These are phyloP conservation scores for Cantharis rufa DNA, from an alignment of 2,888 invertebrate genomes.

Conservation along the genomic window DNA sequence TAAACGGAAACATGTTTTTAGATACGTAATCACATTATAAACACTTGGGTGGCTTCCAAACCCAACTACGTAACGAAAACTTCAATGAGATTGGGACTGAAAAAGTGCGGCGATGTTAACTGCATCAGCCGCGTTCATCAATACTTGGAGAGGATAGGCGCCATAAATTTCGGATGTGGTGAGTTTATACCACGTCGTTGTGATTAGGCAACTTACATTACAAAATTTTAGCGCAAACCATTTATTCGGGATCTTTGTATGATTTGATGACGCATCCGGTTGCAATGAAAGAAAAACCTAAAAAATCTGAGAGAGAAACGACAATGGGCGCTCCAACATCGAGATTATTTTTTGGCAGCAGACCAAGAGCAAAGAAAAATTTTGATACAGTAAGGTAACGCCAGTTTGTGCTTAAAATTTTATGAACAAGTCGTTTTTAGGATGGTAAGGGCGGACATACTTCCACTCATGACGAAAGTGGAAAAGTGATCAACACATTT, in stretches of 20 bases:
- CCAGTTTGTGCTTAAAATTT: not conserved
- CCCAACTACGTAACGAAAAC: constrained; percentile 65
- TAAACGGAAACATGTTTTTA: no score
- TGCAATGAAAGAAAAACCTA: not conserved
- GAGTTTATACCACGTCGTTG: constrained; percentile 37
- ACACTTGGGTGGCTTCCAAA: constrained; percentile 59
- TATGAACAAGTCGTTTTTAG: constrained; percentile 42
- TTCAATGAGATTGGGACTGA: constrained; percentile 60
- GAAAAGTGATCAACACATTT: constrained; percentile 59
- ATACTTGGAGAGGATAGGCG: constrained; percentile 65
- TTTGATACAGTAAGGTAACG: constrained; percentile 58
- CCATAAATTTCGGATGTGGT: constrained; percentile 67
- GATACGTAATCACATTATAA: constrained; percentile 64
- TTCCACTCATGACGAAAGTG: constrained; percentile 65
- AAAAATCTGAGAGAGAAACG: constrained; percentile 28
- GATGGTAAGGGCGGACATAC: constrained; percentile 68
- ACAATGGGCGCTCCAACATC: not conserved
- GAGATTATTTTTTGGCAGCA: constrained; percentile 26
- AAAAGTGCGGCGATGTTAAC: constrained; percentile 67
- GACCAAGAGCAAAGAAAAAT: constrained; percentile 56
- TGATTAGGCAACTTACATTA: not conserved
- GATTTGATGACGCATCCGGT: constrained; percentile 37
- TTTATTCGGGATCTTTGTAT: constrained; percentile 49
- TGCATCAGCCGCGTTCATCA: constrained; percentile 64
- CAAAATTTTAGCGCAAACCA: constrained; percentile 48